Base-by-base conservation (phyloP, 2,888 invertebrate genomes). In the Drosophila birchii region DNA sequence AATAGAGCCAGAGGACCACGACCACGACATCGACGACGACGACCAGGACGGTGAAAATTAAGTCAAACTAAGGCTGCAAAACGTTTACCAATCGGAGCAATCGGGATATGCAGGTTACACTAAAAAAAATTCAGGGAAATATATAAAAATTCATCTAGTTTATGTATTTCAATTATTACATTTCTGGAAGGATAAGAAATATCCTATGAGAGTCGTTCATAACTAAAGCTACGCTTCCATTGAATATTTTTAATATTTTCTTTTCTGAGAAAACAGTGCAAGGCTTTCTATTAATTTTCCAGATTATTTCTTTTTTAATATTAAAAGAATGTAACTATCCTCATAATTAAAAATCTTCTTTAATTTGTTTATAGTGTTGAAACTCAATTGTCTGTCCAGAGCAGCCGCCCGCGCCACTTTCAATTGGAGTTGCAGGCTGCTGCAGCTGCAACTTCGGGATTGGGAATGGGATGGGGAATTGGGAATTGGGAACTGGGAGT, bases 1-100 rank as follows among this genome's bases (percentile, higher is more conserved):
- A 81, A 81, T 80, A 78, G 78, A 72, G 43, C 61, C 45, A 68
- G 63, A 58, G 71, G 45, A 67, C 47, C 44, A 63, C 54, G 53
- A 78, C 51, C 34, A 55, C 39, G 45, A 34, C 45, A 26, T 49
- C 41, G 26, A 36, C 45, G 32, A 53, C 41, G 29, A 44, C 44
- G 43, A 68, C 49, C 69, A 75, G 73, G 78, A 79, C 78, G 85
- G 88, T 86, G 88, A 90, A 91, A 91, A 91, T 91, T 89, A 90
- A 91, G 91, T 91, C 91, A 90, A 90, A 88, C 90, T 84, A 83
- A 80, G 73, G 72, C 85, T 77, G 85, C 80, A 81, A 84, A 85
- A 80, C 78, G 78, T 83, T 83, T 86, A 77, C 75, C 86, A 84
- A 84, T 84, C 84, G 86, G 60, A 81, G 60, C 63, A 75, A 86